A percentile compares a stretch with the other conserved stretches of the same genome.
These are phyloP conservation scores for Torymus texanus DNA, from an alignment of 2,888 invertebrate genomes.

Conservation along the genomic window DNA sequence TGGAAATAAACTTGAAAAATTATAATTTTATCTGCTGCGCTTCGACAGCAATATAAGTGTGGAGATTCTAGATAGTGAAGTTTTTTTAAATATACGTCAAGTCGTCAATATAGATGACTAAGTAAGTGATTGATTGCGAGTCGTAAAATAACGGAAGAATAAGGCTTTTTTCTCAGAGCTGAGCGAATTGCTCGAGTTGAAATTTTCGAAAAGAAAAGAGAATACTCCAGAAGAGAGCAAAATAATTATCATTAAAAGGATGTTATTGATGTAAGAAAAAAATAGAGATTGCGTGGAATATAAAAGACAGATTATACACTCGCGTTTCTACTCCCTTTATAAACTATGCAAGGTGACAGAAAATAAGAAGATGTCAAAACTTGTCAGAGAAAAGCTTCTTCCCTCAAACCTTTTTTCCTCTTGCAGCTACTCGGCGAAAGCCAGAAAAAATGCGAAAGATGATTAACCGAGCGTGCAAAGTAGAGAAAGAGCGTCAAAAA, in stretches of 20 bases:
- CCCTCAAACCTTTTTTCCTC: constrained; percentile 52
- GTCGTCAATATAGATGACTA: no score
- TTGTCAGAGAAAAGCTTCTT: constrained; percentile 50
- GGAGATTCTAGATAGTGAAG: no score
- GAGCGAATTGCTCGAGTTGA: not conserved
- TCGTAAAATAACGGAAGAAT: no score
- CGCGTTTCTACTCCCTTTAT: constrained; percentile 60
- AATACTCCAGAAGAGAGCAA: not conserved
- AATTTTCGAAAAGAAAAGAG: not conserved
- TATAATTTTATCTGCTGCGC: no score
- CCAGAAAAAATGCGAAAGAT: constrained; percentile 48
- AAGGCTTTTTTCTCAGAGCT: no score
- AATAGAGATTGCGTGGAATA: constrained; percentile 35
- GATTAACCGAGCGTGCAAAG: no score
- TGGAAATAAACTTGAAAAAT: no score
- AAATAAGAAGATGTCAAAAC: constrained; percentile 48
- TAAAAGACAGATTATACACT: constrained; percentile 46
- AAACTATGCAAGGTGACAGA: constrained; percentile 34
- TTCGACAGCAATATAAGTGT: no score
- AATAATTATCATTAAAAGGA: not conserved
- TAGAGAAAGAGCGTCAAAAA: constrained; percentile 43
- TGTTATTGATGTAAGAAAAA: constrained; percentile 1
- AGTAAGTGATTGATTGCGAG: no score
- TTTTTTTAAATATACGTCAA: no score
- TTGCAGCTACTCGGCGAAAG: constrained; percentile 53